Conservation (phyloP, 2,797 vertebrate genomes). For the Rhinella marina region DNA sequence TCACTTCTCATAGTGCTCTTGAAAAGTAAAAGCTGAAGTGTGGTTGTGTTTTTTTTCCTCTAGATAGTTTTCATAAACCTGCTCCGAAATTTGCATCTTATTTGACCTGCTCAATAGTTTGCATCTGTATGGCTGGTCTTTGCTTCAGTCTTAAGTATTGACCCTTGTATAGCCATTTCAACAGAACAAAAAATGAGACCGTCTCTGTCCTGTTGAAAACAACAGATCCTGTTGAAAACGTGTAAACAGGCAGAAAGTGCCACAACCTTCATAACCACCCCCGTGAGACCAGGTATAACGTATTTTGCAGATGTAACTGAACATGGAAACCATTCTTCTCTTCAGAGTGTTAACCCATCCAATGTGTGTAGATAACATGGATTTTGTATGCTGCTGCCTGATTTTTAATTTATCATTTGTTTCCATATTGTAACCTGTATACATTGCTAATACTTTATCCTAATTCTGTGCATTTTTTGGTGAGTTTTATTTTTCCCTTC, state of each 20-base stretch:
- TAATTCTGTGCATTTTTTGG: conserved; percentile 15
- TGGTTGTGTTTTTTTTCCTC: too few relatives aligned
- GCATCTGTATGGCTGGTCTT: not conserved
- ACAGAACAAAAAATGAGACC: not conserved
- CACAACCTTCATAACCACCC: too few relatives aligned
- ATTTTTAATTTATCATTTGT: conserved; percentile 4
- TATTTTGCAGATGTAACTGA: not conserved
- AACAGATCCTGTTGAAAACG: too few relatives aligned
- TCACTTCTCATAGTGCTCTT: too few relatives aligned
- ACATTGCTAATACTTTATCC: conserved; percentile 2
- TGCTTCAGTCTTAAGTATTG: not conserved
- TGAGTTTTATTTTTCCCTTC: conserved; percentile 42
- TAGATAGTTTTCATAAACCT: too few relatives aligned
- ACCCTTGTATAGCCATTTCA: not conserved
- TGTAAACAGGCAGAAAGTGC: too few relatives aligned
- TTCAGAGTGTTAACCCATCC: not conserved
- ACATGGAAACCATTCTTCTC: not conserved
- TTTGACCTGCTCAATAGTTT: not conserved
- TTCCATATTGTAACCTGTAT: not conserved
- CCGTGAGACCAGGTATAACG: not conserved
- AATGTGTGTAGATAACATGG: not conserved
- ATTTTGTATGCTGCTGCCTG: conserved; percentile 16
- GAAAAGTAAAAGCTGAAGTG: too few relatives aligned
- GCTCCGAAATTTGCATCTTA: not conserved
- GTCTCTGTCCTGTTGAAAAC: too few relatives aligned